Base-by-base conservation (phyloP, 2,888 invertebrate genomes). In the Odontocolon sp. region DNA sequence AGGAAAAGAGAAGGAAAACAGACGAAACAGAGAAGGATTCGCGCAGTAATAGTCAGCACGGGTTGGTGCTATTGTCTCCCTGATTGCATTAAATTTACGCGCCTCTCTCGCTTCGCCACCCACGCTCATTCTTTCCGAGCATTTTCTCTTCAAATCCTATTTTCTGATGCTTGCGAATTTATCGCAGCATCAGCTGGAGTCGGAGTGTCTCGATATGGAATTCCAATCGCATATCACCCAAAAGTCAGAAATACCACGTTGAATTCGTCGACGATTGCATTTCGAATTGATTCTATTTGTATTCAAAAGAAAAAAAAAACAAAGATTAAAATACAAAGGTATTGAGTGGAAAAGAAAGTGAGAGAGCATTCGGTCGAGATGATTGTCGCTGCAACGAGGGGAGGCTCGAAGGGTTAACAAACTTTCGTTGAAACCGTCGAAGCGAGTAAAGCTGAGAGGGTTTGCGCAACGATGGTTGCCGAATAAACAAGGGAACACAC, bases 21-120 rank as follows among this genome's bases (percentile, higher is more conserved):
- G 33, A 11, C 14, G n/a, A 26, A 16, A 16, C n/a, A 14, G 36
- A 59, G 9, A 6, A 0, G 23, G 33, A 33, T 33, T 18, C 8
- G 31, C 47, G 26, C 26, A 21, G 56, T 63, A 67, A 63, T 56
- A 38, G 16, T 54, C 61, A 63, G 33, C 50, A 11, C 50, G 50
- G 50, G 50, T 59, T 45, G 59, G 21, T 47, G 54, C 67, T 56
- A 71, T 67, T 67, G 67, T 76, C 67, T 63, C 28, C 31, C 38
- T 67, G 61, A 76, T 70, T 76, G 76, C 70, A 76, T 70, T 76
- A 70, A 66, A 66, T 70, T 66, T 54, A 70, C 61, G 54, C 59
- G 57, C 69, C 64, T 75, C 40, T 57, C 38, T 59, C 64, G 64
- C 33, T 64, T 50, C 47, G 26, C 33, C 50, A 52, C 31, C 28